These are phyloP conservation scores for Hybos culiciformis DNA, from an alignment of 2,888 invertebrate genomes.

Conservation along the genomic window DNA sequence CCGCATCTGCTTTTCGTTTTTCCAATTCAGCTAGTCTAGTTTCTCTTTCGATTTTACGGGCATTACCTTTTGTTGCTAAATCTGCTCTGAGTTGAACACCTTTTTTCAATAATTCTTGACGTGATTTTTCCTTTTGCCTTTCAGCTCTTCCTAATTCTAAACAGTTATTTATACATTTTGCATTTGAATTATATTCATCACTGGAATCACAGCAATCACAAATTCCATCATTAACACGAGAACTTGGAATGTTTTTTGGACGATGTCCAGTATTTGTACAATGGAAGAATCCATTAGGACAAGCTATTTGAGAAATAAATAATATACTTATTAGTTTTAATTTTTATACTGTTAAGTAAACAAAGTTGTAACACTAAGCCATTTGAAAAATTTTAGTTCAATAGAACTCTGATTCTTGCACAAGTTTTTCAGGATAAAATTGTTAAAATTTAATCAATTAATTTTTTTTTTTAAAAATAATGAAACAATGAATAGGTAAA, in stretches of 20 bases:
- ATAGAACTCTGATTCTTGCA: too few relatives aligned
- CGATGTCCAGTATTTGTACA: conserved; percentile 77
- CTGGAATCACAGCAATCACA: conserved; percentile 91
- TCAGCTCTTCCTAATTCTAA: conserved; percentile 66
- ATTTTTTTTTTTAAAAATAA: too few relatives aligned
- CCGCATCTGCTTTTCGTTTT: conserved; percentile 62
- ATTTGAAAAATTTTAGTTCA: too few relatives aligned
- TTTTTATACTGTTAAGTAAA: too few relatives aligned
- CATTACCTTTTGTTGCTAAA: conserved; percentile 60
- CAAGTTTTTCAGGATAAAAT: too few relatives aligned
- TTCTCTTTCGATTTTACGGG: conserved; percentile 58
- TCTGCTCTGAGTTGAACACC: conserved; percentile 65
- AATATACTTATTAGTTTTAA: too few relatives aligned
- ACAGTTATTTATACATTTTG: conserved; percentile 63
- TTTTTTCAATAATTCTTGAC: conserved; percentile 58
- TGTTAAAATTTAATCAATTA: too few relatives aligned
- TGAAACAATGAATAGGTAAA: too few relatives aligned
- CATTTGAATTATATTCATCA: conserved; percentile 59
- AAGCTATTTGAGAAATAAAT: too few relatives aligned
- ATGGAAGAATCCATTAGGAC: conserved; percentile 76
- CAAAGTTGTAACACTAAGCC: too few relatives aligned
- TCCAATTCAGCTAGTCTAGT: conserved; percentile 55
- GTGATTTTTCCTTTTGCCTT: conserved; percentile 54
- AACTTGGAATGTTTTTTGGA: conserved; percentile 64
- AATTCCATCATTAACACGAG: conserved; percentile 84